Evolutionary conservation across 2,113 vertebrate genomes (phyloP).

Genomic region (Mungos mungo): DNA sequence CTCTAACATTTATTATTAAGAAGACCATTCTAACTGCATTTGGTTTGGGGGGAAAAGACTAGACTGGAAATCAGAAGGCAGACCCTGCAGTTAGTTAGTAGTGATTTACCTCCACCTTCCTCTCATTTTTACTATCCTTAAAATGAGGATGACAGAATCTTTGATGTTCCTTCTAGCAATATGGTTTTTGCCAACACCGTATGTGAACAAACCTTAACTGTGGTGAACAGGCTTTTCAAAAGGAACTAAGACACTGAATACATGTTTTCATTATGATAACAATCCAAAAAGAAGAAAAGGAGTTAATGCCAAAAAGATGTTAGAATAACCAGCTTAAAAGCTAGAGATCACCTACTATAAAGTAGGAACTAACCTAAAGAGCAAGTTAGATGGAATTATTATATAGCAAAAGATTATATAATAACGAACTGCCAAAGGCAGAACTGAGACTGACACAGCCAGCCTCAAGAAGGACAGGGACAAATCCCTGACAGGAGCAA

Average conservation of each 20-base stretch:
- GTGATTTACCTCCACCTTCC: not conserved
- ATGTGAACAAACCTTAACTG: slow-evolving; percentile 19
- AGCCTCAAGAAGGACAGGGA: not conserved
- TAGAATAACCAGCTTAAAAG: slow-evolving; percentile 32
- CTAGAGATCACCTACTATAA: not conserved
- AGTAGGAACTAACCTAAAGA: not conserved
- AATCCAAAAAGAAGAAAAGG: slow-evolving; percentile 44
- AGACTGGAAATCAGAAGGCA: not conserved
- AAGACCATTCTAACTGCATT: not conserved
- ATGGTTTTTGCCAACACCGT: slow-evolving; percentile 13
- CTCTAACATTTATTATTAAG: slow-evolving; percentile 11
- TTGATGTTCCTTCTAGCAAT: not conserved
- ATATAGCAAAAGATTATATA: slow-evolving; percentile 24
- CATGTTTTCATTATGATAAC: slow-evolving; percentile 43
- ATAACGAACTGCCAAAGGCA: not conserved
- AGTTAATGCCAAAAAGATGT: slow-evolving; percentile 42
- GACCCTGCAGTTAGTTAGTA: not conserved
- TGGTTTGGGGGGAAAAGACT: not conserved
- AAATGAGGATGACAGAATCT: not conserved
- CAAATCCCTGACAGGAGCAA: not conserved
- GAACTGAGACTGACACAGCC: not conserved
- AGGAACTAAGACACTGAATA: not conserved
- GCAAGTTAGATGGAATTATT: not conserved
- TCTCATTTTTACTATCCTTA: slow-evolving; percentile 13
- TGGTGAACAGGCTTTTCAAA: slow-evolving; percentile 28